Evolutionary conservation across 92 coral and sea anemone genomes (phyloP).

Genomic region (Scolanthus callimorphus): DNA sequence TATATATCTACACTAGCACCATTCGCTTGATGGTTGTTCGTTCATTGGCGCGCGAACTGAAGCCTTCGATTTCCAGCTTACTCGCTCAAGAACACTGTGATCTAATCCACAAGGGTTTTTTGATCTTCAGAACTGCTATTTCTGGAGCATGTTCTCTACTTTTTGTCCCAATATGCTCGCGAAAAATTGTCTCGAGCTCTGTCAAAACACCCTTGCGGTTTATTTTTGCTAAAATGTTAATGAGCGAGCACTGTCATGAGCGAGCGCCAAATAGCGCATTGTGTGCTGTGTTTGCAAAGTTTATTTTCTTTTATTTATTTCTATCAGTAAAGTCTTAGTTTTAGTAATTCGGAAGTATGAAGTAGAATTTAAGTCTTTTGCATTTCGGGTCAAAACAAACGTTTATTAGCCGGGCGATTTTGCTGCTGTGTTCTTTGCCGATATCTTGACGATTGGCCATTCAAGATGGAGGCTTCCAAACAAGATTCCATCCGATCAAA

Average conservation of each 20-base stretch:
- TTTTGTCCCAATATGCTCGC: conserved; percentile 76
- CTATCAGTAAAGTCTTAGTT: conserved; percentile 39
- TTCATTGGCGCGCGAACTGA: conserved; percentile 75
- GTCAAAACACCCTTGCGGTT: conserved; percentile 99
- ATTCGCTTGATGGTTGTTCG: conserved; percentile 61
- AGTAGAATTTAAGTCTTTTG: neutral
- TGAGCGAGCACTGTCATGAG: conserved; percentile 74
- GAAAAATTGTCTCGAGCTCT: conserved; percentile 68
- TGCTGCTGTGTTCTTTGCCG: neutral
- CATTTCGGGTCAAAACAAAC: neutral
- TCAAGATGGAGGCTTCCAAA: conserved; percentile 3
- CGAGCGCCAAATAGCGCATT: conserved; percentile 75
- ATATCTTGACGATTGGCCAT: neutral
- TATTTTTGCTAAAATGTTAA: conserved; percentile 97
- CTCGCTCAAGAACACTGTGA: conserved; percentile 53
- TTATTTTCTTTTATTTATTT: conserved; percentile 39
- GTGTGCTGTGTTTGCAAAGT: conserved; percentile 69
- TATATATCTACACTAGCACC: conserved; percentile 68
- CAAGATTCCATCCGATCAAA: neutral
- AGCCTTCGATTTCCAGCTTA: conserved; percentile 48
- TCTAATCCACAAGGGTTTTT: conserved; percentile 60
- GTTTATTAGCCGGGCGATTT: neutral
- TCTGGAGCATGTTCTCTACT: conserved; percentile 28
- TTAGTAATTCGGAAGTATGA: conserved; percentile 28
- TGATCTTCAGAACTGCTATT: conserved; percentile 27